phyloP scores from a whole-genome alignment of 2,113 vertebrate genomes.

The Elgaria multicarinata region DNA sequence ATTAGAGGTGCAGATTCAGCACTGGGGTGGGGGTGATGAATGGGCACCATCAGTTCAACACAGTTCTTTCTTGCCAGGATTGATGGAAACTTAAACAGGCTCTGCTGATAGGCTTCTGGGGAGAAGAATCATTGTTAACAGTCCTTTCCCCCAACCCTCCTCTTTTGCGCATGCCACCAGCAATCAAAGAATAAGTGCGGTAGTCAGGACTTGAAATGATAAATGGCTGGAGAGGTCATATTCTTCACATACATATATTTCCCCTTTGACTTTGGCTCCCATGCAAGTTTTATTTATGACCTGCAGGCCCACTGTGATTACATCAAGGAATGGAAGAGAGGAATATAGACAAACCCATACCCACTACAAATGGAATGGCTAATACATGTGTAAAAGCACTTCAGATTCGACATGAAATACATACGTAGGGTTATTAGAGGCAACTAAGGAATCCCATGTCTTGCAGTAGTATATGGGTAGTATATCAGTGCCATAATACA shows the following conservation, averaged over 20 bases:
- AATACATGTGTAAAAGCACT: not conserved
- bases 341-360: not conserved
- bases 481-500: not conserved
- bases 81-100: not conserved
- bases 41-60: no score
- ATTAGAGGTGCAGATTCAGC: not conserved
- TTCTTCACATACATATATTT: not conserved
- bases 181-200: not conserved
- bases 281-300: constrained; percentile 1
- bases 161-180: not conserved
- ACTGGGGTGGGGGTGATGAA: not conserved
- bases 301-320: not conserved
- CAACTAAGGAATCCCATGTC: not conserved
- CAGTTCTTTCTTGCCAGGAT: not conserved
- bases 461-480: not conserved
- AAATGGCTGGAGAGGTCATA: not conserved
- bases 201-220: not conserved
- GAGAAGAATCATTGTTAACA: not conserved
- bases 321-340: not conserved
- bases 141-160: not conserved
- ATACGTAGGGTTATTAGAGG: not conserved
- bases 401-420: no score
- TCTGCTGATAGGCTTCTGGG: not conserved
- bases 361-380: not conserved
- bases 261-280: not conserved